A percentile compares a stretch with the other conserved stretches of the same genome.
phyloP scores from a whole-genome alignment of 2,888 invertebrate genomes.

The Apoda limacodes region DNA sequence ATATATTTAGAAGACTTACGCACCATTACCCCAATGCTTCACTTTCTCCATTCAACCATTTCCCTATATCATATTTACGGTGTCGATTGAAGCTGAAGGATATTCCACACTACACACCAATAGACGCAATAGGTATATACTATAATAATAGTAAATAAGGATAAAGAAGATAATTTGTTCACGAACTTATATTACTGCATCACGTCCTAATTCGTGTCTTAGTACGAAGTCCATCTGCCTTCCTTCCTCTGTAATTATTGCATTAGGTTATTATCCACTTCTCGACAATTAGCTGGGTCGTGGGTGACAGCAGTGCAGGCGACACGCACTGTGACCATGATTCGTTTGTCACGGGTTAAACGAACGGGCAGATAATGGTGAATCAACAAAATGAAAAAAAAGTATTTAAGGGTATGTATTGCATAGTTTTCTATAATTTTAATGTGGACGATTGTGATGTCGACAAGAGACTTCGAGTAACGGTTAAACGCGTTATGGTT shows the following conservation, averaged over 20 bases:
- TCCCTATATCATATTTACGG: no score
- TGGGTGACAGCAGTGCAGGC: constrained; percentile 21
- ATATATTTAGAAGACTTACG: no score
- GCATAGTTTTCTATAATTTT: not conserved
- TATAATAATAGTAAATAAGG: no score
- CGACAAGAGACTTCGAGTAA: constrained; percentile 15
- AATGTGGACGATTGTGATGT: not conserved
- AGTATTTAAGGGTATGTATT: not conserved
- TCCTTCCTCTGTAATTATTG: constrained; percentile 3
- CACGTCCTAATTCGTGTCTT: no score
- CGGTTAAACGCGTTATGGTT: constrained; percentile 9
- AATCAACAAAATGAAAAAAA: no score
- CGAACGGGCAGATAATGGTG: not conserved
- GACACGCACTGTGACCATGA: constrained; percentile 1
- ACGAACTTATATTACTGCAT: no score
- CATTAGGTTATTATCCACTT: constrained; percentile 42
- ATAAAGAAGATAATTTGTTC: constrained; percentile 1
- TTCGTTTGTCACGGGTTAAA: not conserved
- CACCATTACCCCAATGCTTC: no score
- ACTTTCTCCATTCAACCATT: no score
- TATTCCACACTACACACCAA: no score
- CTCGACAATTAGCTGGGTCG: constrained; percentile 36
- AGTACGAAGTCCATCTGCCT: no score
- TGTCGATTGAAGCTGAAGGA: no score
- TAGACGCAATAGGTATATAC: no score